Percentiles rank a stretch among this genome's conserved stretches.
Evolutionary conservation across 1,140 invertebrate species (phyloP).

Genomic region (Lysiphlebus fabarum): DNA sequence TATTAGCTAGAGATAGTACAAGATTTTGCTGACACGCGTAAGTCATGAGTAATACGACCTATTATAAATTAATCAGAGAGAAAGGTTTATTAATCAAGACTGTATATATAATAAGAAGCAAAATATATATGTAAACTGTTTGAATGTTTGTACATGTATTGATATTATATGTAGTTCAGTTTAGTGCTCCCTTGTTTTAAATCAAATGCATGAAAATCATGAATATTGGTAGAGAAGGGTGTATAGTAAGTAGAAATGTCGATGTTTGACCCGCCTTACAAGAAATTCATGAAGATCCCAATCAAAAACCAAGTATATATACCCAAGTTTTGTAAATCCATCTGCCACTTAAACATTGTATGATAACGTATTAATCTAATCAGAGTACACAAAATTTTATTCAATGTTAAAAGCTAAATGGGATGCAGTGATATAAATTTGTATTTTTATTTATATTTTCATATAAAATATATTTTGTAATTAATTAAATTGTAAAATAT

Average conservation of each 20-base stretch:
- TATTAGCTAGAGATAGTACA: slow-evolving; percentile 16
- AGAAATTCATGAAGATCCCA: slow-evolving; percentile 35
- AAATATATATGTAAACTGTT: slow-evolving; percentile 17
- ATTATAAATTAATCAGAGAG: slow-evolving; percentile 47
- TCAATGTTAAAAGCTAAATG: slow-evolving; percentile 5
- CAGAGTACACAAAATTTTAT: slow-evolving; percentile 35
- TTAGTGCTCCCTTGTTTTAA: slow-evolving; percentile 17
- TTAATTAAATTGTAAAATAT: too few species aligned
- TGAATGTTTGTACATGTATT: slow-evolving; percentile 12
- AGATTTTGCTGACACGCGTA: slow-evolving; percentile 22
- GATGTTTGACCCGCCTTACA: slow-evolving; percentile 49
- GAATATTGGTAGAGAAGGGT: slow-evolving; percentile 5
- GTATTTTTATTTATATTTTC: too few species aligned
- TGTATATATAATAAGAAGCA: slow-evolving; percentile 25
- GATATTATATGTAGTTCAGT: too few species aligned
- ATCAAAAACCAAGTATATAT: slow-evolving; percentile 27
- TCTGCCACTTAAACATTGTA: slow-evolving; percentile 48
- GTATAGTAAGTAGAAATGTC: slow-evolving; percentile 17
- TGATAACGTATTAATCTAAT: slow-evolving; percentile 53
- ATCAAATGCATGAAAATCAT: slow-evolving; percentile 33
- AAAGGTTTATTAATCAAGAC: slow-evolving; percentile 43
- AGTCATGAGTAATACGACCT: slow-evolving; percentile 32
- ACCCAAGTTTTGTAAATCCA: slow-evolving; percentile 25
- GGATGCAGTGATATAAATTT: not conserved
- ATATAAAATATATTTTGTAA: too few species aligned